Conservation (phyloP, 2,888 invertebrate genomes). For the Malacosoma neustria region DNA sequence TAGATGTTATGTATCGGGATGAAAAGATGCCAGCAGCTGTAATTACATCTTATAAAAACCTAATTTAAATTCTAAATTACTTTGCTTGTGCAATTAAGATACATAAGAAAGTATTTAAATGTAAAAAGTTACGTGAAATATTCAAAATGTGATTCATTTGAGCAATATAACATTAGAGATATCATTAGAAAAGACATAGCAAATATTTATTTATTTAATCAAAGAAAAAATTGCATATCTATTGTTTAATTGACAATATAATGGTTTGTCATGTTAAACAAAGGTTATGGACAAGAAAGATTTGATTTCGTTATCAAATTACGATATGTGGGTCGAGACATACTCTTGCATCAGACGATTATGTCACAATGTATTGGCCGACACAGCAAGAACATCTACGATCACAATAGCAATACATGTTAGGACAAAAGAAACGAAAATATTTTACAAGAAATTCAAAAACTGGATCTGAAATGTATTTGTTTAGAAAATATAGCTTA, state of each 20-base stretch:
- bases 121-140: too few relatives aligned
- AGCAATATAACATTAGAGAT: too few relatives aligned
- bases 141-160: too few relatives aligned
- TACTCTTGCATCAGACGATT: not conserved
- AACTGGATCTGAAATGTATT: too few relatives aligned
- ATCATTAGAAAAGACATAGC: not conserved
- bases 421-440: not conserved
- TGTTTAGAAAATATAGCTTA: too few relatives aligned
- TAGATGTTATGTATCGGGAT: too few relatives aligned
- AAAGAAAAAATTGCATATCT: not conserved
- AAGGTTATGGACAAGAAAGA: slow-evolving; percentile 3
- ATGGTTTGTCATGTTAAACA: slow-evolving; percentile 7
- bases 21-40: too few relatives aligned
- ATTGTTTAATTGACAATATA: not conserved
- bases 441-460: too few relatives aligned
- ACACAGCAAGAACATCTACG: not conserved
- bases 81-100: too few relatives aligned
- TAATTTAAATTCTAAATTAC: too few relatives aligned
- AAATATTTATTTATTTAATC: not conserved
- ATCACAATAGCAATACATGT: not conserved
- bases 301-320: slow-evolving; percentile 7
- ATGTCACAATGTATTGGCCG: not conserved
- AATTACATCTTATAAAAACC: too few relatives aligned
- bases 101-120: too few relatives aligned
- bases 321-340: not conserved